Evolutionary conservation across 2,797 vertebrate genomes (phyloP), one percentile per base, ranked within the genome.

Genomic region (Brachyrhaphis roseni): DNA sequence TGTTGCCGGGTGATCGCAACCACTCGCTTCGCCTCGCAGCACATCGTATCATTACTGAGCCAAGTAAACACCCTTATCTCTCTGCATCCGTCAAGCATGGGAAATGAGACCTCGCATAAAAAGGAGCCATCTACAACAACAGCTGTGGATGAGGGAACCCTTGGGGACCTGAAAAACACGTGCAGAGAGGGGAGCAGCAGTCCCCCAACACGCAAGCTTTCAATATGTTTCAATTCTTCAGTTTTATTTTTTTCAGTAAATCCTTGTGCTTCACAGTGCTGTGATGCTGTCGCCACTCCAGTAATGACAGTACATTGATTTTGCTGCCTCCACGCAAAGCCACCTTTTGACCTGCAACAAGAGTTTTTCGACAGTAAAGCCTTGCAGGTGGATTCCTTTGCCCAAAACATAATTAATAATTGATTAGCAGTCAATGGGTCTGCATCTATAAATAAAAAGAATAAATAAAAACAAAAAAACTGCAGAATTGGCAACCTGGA

Each of bases 401-500:
- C 74, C 66, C 49, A 36, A 49, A 77, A 72, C 72, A 86, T 82
- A 89, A 92, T 93, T 89, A 91, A 78, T 59, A 90, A 92, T 86
- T 91, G 87, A 94, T 93, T 82, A 79, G 62, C 47, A 46, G 74
- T 75, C 4, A 28, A 84, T 79, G 18, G 70, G 26, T 76, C 70
- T 68, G 51, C 74, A 28, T 71, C 26, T 7, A 13, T 10, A 23
- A 66, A 66, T 1, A 39, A 66, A 23, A 2, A 12, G 41, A 70
- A 31, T 6, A 39, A 43, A 15, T 12, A 12, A 18, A 39, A 23
- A 23, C 0, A 15, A 70, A 45, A 34, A n/a, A 28, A 46, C 6
- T 45, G n/a, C 13, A 71, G 26, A 12, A 28, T 28, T 71, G 41
- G 13, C 68, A 71, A 46, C 68, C 41, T 45, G 16, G 43, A 71